These are phyloP conservation scores for Argyrosomus japonicus DNA, from an alignment of 2,113 vertebrate genomes.

Conservation along the genomic window DNA sequence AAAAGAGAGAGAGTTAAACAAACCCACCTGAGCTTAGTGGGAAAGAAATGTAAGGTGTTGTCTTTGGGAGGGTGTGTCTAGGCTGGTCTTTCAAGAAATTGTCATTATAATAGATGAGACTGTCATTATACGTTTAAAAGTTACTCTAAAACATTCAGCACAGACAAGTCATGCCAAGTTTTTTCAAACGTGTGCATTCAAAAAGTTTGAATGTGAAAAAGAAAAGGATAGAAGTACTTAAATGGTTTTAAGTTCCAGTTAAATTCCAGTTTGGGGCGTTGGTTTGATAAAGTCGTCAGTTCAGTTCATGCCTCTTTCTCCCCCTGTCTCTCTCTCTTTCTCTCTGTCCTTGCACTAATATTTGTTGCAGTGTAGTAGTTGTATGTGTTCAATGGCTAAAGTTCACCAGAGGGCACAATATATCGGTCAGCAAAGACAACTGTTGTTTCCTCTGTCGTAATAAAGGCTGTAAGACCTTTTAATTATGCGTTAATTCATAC, in stretches of 20 bases:
- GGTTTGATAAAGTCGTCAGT: slow-evolving; percentile 16
- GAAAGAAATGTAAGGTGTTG: slow-evolving; percentile 41
- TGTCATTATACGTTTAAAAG: not conserved
- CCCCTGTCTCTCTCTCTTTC: not conserved
- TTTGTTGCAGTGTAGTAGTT: not conserved
- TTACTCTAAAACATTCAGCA: not conserved
- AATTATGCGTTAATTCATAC: not conserved
- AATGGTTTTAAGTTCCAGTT: not conserved
- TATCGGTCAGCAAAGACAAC: slow-evolving; percentile 11
- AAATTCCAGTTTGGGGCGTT: slow-evolving; percentile 65
- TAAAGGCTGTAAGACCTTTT: not conserved
- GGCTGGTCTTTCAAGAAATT: slow-evolving; percentile 3
- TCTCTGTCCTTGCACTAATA: slow-evolving; percentile 3
- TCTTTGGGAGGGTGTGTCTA: slow-evolving; percentile 27
- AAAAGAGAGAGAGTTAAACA: not conserved
- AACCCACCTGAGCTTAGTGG: slow-evolving; percentile 22
- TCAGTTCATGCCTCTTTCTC: slow-evolving; percentile 16
- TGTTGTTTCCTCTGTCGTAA: not conserved
- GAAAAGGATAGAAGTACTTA: not conserved
- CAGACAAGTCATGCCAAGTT: not conserved
- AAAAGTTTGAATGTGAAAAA: not conserved
- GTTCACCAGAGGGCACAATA: slow-evolving; percentile 62
- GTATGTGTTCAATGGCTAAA: not conserved
- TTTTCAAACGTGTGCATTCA: not conserved
- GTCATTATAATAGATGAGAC: not conserved